A percentile compares a stretch with the other conserved stretches of the same genome.
Conservation (phyloP, 1,140 invertebrate genomes). For the Trinorchestia longiramus region DNA sequence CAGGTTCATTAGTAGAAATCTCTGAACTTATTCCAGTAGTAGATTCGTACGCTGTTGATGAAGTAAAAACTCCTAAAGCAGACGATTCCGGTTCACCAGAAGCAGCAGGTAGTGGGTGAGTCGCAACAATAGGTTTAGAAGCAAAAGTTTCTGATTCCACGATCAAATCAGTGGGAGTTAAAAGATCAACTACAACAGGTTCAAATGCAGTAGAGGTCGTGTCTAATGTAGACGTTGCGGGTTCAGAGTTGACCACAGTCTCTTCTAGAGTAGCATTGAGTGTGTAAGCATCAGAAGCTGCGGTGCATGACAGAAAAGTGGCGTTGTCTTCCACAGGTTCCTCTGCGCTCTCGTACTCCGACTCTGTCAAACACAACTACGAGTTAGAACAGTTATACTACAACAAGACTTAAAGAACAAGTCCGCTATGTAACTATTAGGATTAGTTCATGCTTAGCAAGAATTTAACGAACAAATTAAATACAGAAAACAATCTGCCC, state of each 20-base stretch:
- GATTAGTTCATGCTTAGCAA: background rate
- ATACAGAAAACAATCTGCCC: background rate
- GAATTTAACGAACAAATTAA: background rate
- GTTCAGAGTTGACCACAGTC: background rate
- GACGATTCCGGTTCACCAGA: background rate
- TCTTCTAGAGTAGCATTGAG: background rate
- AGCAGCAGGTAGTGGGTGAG: background rate
- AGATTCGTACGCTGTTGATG: background rate
- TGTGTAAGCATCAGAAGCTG: background rate
- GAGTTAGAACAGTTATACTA: background rate
- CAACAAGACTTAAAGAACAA: background rate
- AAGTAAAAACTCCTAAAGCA: background rate
- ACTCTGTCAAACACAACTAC: slow-evolving; percentile 55
- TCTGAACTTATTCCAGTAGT: background rate
- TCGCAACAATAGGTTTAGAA: background rate
- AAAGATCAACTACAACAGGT: background rate
- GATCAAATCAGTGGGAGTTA: background rate
- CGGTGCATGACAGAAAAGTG: background rate
- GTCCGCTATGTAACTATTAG: background rate
- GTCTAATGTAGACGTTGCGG: background rate
- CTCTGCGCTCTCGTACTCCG: slow-evolving; percentile 65
- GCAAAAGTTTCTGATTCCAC: background rate
- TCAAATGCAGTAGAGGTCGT: background rate
- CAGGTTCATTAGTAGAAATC: background rate
- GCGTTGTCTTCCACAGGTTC: slow-evolving; percentile 44